Evolutionary conservation across 2,888 invertebrate genomes (phyloP).

Genomic region (Hydroisotoma schaefferi): DNA sequence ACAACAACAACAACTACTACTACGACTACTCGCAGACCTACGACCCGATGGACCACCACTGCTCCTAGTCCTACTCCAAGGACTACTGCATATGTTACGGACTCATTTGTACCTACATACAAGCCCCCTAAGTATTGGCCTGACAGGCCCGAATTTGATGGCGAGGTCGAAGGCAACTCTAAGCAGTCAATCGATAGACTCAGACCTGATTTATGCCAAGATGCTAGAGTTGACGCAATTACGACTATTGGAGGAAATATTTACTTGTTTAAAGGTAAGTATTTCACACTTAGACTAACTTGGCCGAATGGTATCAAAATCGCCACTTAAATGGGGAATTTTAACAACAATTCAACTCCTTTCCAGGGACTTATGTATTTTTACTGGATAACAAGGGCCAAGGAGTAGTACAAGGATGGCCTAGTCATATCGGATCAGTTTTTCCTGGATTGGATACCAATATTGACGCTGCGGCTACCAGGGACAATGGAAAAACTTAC

Average conservation of each 20-base stretch:
- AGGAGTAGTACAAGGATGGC: slow-evolving; percentile 25
- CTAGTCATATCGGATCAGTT: slow-evolving; percentile 24
- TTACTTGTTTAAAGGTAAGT: slow-evolving; percentile 26
- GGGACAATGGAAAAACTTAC: slow-evolving; percentile 40
- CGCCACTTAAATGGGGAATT: too few species aligned
- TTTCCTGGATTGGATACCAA: slow-evolving; percentile 32
- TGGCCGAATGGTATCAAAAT: neutral
- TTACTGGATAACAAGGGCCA: slow-evolving; percentile 23
- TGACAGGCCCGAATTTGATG: neutral
- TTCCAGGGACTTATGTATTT: slow-evolving; percentile 25
- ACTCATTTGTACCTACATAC: neutral
- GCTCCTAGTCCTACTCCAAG: neutral
- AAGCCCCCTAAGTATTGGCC: too few species aligned
- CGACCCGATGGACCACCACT: neutral
- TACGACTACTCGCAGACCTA: slow-evolving; percentile 8
- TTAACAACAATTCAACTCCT: neutral
- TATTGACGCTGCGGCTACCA: slow-evolving; percentile 39
- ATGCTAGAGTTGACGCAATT: slow-evolving; percentile 38
- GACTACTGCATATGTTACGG: neutral
- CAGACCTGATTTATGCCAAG: slow-evolving; percentile 34
- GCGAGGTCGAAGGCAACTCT: neutral
- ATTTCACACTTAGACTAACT: neutral
- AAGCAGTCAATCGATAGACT: neutral
- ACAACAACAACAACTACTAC: slow-evolving; percentile 15
- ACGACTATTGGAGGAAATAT: slow-evolving; percentile 37